Base-by-base conservation (phyloP, 2,113 vertebrate genomes). In the Vulpes vulpes region DNA sequence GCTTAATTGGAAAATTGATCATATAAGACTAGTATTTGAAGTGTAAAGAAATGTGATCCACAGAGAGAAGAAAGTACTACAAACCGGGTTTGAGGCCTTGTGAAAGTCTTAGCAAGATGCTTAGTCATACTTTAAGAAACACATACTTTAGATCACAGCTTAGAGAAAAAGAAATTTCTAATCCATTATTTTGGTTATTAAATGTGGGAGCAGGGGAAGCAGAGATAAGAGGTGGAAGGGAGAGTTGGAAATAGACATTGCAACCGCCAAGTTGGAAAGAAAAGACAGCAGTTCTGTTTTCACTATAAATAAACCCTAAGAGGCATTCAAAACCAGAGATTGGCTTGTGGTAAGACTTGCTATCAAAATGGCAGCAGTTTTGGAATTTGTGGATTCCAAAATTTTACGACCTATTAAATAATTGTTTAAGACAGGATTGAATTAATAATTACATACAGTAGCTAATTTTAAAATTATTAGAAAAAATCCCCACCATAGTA, bases 1-100 rank as follows among this genome's bases (percentile, higher is more conserved):
- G 57, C 62, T 94, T 97, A 95, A 98, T 88, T 97, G 84, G 95
- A 97, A 97, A 97, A 96, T 76, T 87, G 91, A 97, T 91, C 51
- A 94, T 53, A 22, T 97, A 79, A 91, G 32, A 85, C 51, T 89
- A 43, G 4, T 86, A 86, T 95, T 92, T 96, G 94, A 97, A 94
- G 49, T 94, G 16, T 89, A 95, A 97, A 97, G 74, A 92, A 89
- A 87, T 90, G 51, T 71, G 51, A 32, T 87, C 74, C 53, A 81
- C 80, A 94, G 94, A 96, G 87, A 74, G 43, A 95, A 51, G 43
- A 51, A 88, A 94, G 3, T 43, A 12, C 64, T 81, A 14, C 3
- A 49, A 30, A 17, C 2, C 23, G 17, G 11, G 12, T 67, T 51
- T 71, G 23, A 89, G 38, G 30, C 25, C 57, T 95, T 64, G 43